phyloP scores from a whole-genome alignment of 2,888 invertebrate species.

The Ochropleura plecta region DNA sequence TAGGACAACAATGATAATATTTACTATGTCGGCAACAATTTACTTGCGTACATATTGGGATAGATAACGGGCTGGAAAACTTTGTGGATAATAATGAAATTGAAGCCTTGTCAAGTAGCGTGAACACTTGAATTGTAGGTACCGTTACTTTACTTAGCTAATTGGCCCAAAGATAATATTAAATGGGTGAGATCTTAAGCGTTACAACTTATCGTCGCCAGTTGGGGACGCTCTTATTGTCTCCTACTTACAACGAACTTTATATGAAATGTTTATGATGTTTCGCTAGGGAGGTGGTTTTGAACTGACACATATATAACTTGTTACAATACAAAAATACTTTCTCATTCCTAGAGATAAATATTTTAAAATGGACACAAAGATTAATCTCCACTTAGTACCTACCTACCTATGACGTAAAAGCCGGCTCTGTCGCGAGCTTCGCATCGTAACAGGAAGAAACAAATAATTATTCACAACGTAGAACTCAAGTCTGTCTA shows the following conservation, averaged over 20 bases:
- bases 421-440: conserved; percentile 57
- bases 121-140: conserved; percentile 2
- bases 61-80: not conserved
- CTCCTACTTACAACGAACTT: not conserved
- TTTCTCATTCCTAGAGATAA: conserved; percentile 22
- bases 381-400: conserved; percentile 43
- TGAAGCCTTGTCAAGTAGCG: conserved; percentile 23
- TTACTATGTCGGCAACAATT: conserved; percentile 24
- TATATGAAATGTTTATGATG: conserved; percentile 5
- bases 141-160: conserved; percentile 14
- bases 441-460: conserved; percentile 55
- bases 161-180: conserved; percentile 22
- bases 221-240: not conserved
- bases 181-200: conserved; percentile 24
- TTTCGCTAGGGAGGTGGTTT: conserved; percentile 8
- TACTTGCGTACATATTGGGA: conserved; percentile 15
- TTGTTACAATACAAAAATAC: conserved; percentile 14
- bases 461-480: conserved; percentile 42
- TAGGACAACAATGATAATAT: conserved; percentile 25
- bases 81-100: conserved; percentile 21
- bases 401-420: conserved; percentile 49
- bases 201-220: not conserved
- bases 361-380: conserved; percentile 33
- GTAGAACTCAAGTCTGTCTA: conserved; percentile 37
- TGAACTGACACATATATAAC: not conserved